Evolutionary conservation across 2,113 vertebrate genomes (phyloP), one percentile per base, ranked within the genome.

Genomic region (Solea senegalensis): DNA sequence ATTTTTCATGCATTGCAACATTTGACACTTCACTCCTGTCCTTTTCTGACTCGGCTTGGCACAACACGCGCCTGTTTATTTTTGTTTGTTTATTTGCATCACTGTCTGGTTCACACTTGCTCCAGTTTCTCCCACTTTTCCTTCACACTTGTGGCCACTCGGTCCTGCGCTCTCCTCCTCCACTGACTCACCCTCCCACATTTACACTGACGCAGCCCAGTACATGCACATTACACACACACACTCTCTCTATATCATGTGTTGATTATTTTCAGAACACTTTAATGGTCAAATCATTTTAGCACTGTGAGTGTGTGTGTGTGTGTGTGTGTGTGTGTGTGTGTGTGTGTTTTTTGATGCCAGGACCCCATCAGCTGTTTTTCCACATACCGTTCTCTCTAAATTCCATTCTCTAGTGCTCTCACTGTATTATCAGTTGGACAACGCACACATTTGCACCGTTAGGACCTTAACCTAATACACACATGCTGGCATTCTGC

Each of bases 101-200:
- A 80, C 76, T 80, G 69, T 58, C 86, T 91, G 83, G 83, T 92
- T 92, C 89, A 84, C 92, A 92, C 90, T 77, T 79, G 61, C 79
- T 91, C 89, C 74, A 84, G 87, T 93, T 91, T 90, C 92, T 87
- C 74, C 79, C 88, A 89, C 90, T 90, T 86, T 89, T 88, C 72
- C 73, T 87, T 90, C 79, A 67, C 80, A 70, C 80, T 40, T 26
- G 51, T 40, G 52, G 50, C 72, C 82, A 52, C 62, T 79, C 76
- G 21, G 64, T 67, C 66, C 34, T 16, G 58, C 12, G 8, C 78
- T 58, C 55, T 61, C 13, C 28, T 26, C 41, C 21, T 21, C 67
- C 66, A 48, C 67, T 59, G 34, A 51, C 74, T 76, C 65, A 54
- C 74, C n/a, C 68, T 51, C 53, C 41, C 28, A 63, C 65, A 74